A percentile compares a stretch with the other conserved stretches of the same genome.
phyloP scores from a whole-genome alignment of 2,113 vertebrate species.

The Anser brachyrhynchus region DNA sequence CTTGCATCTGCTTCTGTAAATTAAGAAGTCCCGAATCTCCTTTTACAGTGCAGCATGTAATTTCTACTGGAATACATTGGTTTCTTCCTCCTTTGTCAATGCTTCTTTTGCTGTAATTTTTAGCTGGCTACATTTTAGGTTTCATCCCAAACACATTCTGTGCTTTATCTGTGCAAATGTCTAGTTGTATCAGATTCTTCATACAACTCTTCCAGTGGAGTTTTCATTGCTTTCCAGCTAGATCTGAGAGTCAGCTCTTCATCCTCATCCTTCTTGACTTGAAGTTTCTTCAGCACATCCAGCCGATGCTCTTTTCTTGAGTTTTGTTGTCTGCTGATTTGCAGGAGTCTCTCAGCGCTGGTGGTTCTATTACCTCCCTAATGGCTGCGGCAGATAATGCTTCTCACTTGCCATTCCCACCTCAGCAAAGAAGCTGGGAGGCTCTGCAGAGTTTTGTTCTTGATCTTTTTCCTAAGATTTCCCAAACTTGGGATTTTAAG shows the following conservation, averaged over 20 bases:
- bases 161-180: neutral
- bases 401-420: neutral
- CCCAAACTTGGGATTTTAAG: neutral
- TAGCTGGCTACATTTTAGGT: neutral
- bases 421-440: neutral
- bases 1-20: neutral
- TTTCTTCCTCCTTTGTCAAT: neutral
- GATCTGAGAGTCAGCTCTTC: neutral
- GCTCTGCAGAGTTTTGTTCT: neutral
- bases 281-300: neutral
- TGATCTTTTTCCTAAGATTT: neutral
- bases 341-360: neutral
- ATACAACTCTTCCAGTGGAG: neutral
- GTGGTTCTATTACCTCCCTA: neutral
- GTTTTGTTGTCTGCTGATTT: neutral
- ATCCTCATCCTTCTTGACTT: neutral
- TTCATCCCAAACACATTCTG: neutral
- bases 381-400: neutral
- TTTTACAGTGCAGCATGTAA: neutral
- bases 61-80: neutral
- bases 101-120: neutral
- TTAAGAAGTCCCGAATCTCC: neutral
- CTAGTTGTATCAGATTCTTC: neutral
- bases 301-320: neutral
- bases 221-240: neutral